A percentile compares a stretch with the other conserved stretches of the same genome.
These are phyloP conservation scores for Bagarius yarrelli DNA, from an alignment of 2,113 vertebrate genomes.

Conservation along the genomic window DNA sequence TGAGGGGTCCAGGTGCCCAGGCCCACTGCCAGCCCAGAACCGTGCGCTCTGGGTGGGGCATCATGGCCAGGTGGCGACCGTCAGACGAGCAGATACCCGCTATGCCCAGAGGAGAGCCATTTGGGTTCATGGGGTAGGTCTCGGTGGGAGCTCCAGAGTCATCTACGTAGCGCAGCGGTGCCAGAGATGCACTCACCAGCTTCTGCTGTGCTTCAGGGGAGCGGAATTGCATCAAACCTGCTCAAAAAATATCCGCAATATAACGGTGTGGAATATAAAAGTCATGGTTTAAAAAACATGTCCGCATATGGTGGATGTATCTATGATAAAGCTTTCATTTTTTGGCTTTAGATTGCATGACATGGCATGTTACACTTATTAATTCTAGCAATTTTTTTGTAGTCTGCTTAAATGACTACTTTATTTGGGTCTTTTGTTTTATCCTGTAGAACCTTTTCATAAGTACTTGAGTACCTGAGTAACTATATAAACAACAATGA, in stretches of 20 bases:
- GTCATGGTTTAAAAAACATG: too few relatives aligned
- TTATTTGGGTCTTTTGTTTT: background rate
- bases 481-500: background rate
- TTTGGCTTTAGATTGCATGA: too few relatives aligned
- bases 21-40: constrained; percentile 89
- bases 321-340: background rate
- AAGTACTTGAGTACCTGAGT: too few relatives aligned
- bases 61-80: constrained; percentile 85
- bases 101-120: constrained; percentile 78
- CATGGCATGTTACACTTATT: background rate
- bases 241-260: background rate
- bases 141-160: constrained; percentile 78
- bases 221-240: constrained; percentile 84
- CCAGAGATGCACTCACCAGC: constrained; percentile 66
- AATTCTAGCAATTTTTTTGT: background rate
- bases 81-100: constrained; percentile 82
- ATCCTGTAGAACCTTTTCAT: background rate
- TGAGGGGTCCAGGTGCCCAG: constrained; percentile 74
- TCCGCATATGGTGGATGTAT: background rate
- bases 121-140: constrained; percentile 86
- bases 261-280: background rate
- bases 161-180: constrained; percentile 81
- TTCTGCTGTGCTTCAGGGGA: constrained; percentile 61
- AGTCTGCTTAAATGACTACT: background rate
- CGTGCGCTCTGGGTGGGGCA: constrained; percentile 88